phyloP scores from a whole-genome alignment of 2,113 vertebrate species.

The Tychaedon coryphoeus region DNA sequence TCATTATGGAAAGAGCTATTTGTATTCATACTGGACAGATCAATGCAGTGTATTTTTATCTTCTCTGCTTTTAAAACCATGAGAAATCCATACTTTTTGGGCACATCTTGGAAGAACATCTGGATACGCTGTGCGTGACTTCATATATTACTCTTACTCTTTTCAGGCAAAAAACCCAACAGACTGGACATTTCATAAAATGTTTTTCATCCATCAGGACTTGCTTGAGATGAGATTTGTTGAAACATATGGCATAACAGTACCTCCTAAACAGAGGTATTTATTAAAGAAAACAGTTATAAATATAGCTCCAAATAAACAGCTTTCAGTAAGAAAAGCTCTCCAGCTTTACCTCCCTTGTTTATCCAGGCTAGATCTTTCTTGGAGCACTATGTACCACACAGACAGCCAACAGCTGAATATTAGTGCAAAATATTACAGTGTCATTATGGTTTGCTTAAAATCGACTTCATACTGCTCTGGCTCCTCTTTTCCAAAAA shows the following conservation, averaged over 20 bases:
- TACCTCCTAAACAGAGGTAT: conserved; percentile 1
- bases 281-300: conserved; percentile 1
- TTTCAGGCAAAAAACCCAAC: background rate
- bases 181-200: background rate
- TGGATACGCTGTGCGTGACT: background rate
- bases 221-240: background rate
- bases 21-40: background rate
- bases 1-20: background rate
- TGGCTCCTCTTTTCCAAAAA: background rate
- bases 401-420: background rate
- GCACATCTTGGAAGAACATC: background rate
- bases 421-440: background rate
- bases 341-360: background rate
- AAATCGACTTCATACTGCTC: background rate
- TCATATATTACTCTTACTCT: background rate
- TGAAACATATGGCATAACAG: background rate
- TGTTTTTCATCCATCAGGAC: background rate
- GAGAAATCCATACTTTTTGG: background rate
- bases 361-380: background rate
- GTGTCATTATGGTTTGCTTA: background rate
- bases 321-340: background rate
- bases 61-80: background rate
- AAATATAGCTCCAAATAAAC: conserved; percentile 9
- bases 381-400: background rate
- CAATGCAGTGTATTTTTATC: background rate